Base-by-base conservation (phyloP, 2,797 vertebrate species). In the Esox lucius region DNA sequence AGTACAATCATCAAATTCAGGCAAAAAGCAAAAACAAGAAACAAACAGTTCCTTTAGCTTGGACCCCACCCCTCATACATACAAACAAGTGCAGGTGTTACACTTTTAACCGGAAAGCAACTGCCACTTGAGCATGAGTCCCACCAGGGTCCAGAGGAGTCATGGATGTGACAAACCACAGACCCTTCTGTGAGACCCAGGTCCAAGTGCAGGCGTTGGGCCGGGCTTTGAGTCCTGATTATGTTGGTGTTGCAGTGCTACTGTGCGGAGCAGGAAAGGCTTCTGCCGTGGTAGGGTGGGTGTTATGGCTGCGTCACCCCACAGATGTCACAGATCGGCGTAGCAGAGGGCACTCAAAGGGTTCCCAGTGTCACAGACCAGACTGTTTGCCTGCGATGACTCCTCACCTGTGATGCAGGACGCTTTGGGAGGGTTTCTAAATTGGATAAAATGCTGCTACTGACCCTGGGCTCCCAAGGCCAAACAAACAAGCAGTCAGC, bases 311-410 rank as follows among this genome's bases (percentile, higher is more conserved):
- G 70, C 65, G 9, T 8, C 53, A 16, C 53, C 12, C n/a, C n/a
- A n/a, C n/a, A n/a, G n/a, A n/a, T n/a, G n/a, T n/a, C n/a, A n/a
- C n/a, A n/a, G n/a, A n/a, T 31, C 35, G 24, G 33, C 71, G 35
- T 39, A 5, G 42, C 42, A 31, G 59, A 31, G 68, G 68, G 66
- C 46, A 74, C 72, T 74, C 51, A 71, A 71, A 64, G 68, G 11
- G 46, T 22, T n/a, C 77, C 35, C 72, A 71, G 68, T 66, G 48
- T 61, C 61, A 35, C 31, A 70, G 67, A 70, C 68, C 77, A 78
- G 77, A 74, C 77, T 78, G 72, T 71, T 78, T 70, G 56, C 66
- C 76, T 31, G 17, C 19, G 26, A 70, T 69, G 71, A 73, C 75
- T 72, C 75, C 75, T 68, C 17, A 48, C 51, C 26, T 35, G n/a